Conservation (phyloP, 1,140 invertebrate species). For the Bombus waltoni region DNA sequence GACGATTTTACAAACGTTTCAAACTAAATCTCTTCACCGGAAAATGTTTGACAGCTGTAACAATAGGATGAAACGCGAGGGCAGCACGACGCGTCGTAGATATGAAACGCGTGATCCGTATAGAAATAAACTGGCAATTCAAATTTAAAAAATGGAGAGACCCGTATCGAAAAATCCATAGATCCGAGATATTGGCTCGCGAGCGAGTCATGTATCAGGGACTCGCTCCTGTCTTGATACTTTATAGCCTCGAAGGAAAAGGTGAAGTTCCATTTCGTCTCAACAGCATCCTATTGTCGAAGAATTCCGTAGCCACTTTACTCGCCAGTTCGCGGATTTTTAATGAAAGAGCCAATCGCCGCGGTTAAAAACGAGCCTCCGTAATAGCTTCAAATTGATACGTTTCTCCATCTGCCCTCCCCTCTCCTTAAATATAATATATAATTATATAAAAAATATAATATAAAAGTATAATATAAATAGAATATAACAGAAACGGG, state of each 20-base stretch:
- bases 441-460: no score
- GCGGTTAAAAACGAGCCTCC: background rate
- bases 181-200: constrained; percentile 16
- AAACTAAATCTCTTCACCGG: background rate
- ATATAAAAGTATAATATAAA: no score
- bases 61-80: background rate
- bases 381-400: background rate
- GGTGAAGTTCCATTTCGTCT: background rate
- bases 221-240: constrained; percentile 3
- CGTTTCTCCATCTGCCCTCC: background rate
- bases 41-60: background rate
- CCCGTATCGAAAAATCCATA: background rate
- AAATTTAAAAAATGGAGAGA: background rate
- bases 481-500: background rate
- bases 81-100: background rate
- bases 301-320: background rate
- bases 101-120: background rate
- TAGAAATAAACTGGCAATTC: background rate
- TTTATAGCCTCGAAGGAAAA: constrained; percentile 22
- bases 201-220: background rate
- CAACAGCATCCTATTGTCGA: background rate
- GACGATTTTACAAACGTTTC: background rate
- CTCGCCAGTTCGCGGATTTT: background rate
- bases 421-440: no score
- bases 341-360: constrained; percentile 13